phyloP scores from a whole-genome alignment of 1,140 invertebrate genomes.

The Araneus ventricosus region DNA sequence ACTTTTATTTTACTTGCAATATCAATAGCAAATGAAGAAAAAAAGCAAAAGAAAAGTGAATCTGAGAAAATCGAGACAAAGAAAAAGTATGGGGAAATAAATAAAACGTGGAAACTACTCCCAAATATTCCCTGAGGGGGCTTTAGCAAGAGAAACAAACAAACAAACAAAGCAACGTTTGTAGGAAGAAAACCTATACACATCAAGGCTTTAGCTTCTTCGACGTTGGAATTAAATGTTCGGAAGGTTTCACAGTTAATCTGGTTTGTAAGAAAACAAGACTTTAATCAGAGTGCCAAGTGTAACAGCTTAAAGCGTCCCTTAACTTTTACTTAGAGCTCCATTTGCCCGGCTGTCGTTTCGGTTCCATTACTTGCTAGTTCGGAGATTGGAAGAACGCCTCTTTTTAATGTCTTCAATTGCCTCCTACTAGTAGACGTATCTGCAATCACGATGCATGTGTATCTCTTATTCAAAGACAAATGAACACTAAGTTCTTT shows the following conservation, averaged over 20 bases:
- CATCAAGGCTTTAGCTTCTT: neutral
- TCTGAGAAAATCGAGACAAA: neutral
- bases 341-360: neutral
- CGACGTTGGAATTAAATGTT: slow-evolving; percentile 34
- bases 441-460: too few relatives aligned
- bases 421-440: too few relatives aligned
- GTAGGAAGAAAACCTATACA: neutral
- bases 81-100: neutral
- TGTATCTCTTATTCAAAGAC: too few relatives aligned
- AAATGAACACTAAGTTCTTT: too few relatives aligned
- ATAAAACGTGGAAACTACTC: slow-evolving; percentile 20
- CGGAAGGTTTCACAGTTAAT: slow-evolving; percentile 28
- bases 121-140: neutral
- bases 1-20: neutral
- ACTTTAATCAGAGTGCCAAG: neutral
- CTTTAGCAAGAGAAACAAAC: slow-evolving; percentile 5
- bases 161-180: neutral
- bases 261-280: slow-evolving; percentile 43
- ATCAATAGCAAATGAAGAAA: slow-evolving; percentile 6
- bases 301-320: slow-evolving; percentile 20
- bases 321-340: neutral
- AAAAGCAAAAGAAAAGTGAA: neutral
- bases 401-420: too few relatives aligned
- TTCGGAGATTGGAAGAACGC: neutral
- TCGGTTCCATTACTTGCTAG: neutral